Base-by-base conservation (phyloP, 2,113 vertebrate species). In the Neopipo cinnamomea region DNA sequence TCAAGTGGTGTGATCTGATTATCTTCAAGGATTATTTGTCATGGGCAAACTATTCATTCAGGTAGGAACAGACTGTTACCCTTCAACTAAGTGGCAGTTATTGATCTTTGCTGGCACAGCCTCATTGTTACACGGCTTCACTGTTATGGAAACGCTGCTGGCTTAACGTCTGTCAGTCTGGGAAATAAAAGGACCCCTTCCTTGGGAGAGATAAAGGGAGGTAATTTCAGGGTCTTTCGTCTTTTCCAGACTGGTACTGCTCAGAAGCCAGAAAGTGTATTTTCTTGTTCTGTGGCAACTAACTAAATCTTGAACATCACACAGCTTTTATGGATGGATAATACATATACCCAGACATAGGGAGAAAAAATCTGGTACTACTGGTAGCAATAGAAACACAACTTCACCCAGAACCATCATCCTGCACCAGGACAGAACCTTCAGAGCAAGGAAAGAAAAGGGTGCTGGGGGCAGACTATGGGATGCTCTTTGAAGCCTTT, bases 1-100 rank as follows among this genome's bases (percentile, higher is more conserved):
- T 88, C 66, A 91, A 89, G 85, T 73, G 68, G 41, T 66, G 77
- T 91, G 88, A 96, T 92, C 84, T 85, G 79, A 94, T 95, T 91
- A 96, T 80, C 84, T 83, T 86, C 92, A 96, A 93, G 88, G 88
- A 89, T 82, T 92, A 83, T 84, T 88, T 95, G 94, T 95, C 87
- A 92, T 18, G 23, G 84, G 55, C 70, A 94, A 93, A 93, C 76
- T 86, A 96, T 87, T 77, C 78, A 81, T 85, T 93, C 89, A 95
- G 89, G 94, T 95, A 94, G 67, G 65, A 92, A 91, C 80, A 91
- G 81, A 85, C 91, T 62, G 81, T 37, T 66, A 95, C 67, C 91
- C 63, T 87, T 94, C 91, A 90, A 59, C 72, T 93, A 91, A 91
- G 71, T 89, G 85, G 76, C 93, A 93, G 79, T 84, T 88, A 92